phyloP scores from a whole-genome alignment of 2,797 vertebrate species.

The Girardinus metallicus region DNA sequence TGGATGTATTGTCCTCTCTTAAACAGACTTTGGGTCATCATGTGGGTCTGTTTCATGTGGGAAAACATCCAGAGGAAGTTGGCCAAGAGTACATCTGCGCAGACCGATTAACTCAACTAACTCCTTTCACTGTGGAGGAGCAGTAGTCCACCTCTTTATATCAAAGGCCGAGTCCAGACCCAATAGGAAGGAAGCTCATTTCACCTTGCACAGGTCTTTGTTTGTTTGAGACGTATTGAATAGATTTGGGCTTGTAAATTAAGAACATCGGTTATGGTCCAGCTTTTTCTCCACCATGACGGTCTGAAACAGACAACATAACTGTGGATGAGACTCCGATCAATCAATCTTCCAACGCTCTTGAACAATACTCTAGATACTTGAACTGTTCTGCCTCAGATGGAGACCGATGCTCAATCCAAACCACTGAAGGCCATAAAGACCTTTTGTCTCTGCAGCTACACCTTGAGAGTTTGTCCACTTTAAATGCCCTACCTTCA shows the following conservation, averaged over 20 bases:
- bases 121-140: neutral
- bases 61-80: neutral
- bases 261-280: neutral
- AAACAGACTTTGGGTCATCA: neutral
- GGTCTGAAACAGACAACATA: neutral
- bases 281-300: neutral
- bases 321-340: neutral
- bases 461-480: neutral
- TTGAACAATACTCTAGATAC: neutral
- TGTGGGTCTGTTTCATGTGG: neutral
- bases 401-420: neutral
- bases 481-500: conserved; percentile 64
- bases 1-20: neutral
- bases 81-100: neutral
- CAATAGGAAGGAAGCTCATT: neutral
- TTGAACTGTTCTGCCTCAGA: neutral
- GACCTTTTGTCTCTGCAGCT: neutral
- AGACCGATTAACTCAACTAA: too few relatives aligned
- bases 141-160: neutral
- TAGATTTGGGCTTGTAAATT: neutral
- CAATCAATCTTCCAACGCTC: too few relatives aligned
- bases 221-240: neutral
- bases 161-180: neutral
- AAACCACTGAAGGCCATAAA: neutral
- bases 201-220: neutral